Conservation (phyloP, 1,140 invertebrate genomes). For the Amyelois transitella region DNA sequence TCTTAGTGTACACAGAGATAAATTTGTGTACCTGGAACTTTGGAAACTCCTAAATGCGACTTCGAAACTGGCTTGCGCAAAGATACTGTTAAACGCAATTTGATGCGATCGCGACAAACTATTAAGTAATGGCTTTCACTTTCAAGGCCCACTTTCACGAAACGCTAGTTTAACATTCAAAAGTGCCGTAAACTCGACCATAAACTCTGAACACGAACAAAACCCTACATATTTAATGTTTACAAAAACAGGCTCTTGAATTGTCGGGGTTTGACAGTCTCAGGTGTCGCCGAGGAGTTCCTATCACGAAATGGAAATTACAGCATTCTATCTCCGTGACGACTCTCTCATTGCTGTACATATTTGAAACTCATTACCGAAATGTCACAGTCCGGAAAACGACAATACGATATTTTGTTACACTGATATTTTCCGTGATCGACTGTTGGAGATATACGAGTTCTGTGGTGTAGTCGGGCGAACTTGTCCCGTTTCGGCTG, state of each 20-base stretch:
- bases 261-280: conserved; percentile 20
- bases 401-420: neutral
- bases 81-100: too few relatives aligned
- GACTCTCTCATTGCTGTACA: conserved; percentile 22
- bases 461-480: neutral
- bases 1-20: too few relatives aligned
- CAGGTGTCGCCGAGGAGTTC: conserved; percentile 47
- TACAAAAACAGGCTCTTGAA: too few relatives aligned
- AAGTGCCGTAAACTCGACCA: too few relatives aligned
- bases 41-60: too few relatives aligned
- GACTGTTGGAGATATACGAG: neutral
- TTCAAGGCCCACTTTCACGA: too few relatives aligned
- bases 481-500: neutral
- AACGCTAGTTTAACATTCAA: too few relatives aligned
- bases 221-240: conserved; percentile 29
- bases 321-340: conserved; percentile 25
- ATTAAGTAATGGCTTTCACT: too few relatives aligned
- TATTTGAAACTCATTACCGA: conserved; percentile 23
- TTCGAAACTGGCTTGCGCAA: too few relatives aligned
- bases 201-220: too few relatives aligned
- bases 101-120: too few relatives aligned
- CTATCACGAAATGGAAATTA: conserved; percentile 67
- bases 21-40: too few relatives aligned
- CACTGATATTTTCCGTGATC: neutral
- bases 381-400: neutral